phyloP scores from a whole-genome alignment of 2,888 invertebrate species.

The Syrista parreyssii region DNA sequence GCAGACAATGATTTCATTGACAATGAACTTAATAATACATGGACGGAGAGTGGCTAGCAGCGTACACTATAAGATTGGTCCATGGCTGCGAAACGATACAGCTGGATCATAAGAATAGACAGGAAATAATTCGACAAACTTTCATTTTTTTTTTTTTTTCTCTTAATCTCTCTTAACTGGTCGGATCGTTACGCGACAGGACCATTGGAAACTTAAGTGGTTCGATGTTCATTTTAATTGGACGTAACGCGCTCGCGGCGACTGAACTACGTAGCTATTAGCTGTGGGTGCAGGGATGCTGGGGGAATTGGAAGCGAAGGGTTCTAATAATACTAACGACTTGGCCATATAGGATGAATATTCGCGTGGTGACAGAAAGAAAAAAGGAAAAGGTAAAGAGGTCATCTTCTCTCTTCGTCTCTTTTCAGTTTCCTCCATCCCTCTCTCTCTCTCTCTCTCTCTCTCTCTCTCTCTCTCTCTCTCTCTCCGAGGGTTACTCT shows the following conservation, averaged over 20 bases:
- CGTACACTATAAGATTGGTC: not conserved
- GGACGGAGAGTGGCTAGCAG: not conserved
- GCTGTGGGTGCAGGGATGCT: not conserved
- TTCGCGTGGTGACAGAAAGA: not conserved
- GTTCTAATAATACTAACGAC: not conserved
- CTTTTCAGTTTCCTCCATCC: not conserved
- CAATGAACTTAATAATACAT: conserved; percentile 33
- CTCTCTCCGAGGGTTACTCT: not conserved
- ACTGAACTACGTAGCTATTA: not conserved
- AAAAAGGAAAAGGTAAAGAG: not conserved
- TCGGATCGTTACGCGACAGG: not conserved
- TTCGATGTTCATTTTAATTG: not conserved
- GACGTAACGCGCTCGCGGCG: not conserved
- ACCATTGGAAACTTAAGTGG: not conserved
- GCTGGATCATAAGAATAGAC: not conserved
- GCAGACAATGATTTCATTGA: conserved; percentile 43
- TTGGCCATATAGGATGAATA: not conserved
- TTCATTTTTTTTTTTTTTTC: not conserved
- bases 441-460: not conserved
- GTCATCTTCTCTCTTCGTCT: not conserved
- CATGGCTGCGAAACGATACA: not conserved
- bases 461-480: not conserved
- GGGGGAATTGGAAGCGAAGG: not conserved
- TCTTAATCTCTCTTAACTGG: not conserved
- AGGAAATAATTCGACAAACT: not conserved